Base-by-base conservation (phyloP, 2,113 vertebrate genomes). In the Sapayoa aenigma region DNA sequence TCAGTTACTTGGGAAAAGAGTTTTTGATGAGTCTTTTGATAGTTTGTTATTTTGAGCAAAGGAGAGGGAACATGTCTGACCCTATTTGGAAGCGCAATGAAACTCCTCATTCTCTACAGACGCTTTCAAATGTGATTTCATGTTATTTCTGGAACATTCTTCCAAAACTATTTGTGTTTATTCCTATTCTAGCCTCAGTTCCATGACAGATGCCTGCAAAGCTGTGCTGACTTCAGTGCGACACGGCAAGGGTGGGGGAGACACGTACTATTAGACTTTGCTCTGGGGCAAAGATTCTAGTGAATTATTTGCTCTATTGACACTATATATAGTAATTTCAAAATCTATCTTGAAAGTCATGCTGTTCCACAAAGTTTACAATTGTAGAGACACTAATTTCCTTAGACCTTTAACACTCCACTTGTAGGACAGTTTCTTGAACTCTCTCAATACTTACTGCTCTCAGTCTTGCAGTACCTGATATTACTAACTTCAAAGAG, bases 91-190 rank as follows among this genome's bases (percentile, higher is more conserved):
- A 89, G 42, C 14, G 27, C 41, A 85, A 2, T 31, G 30, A 79
- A 95, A 87, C 76, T 50, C 27, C 12, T 69, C 25, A 53, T 73
- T 78, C 46, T 75, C 62, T 11, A 31, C 14, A 66, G 63, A 18
- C 46, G 80, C 50, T 84, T 89, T 71, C 41, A 80, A 89, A 65
- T 24, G 35, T 55, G 79, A 44, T 27, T 44, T n/a, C 8, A 11
- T 28, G 37, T 76, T 94, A 79, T 87, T 85, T 91, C 77, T 93
- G 53, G 55, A 91, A 84, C 46, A 67, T 66, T 91, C 73, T 94
- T 47, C 33, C 58, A 79, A 46, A 83, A 59, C 47, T 60, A 80
- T 69, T 73, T 87, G 17, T 12, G 20, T 76, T 95, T 91, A 83
- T 90, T 83, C 55, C 42, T 88, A 22, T 91, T 91, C 50, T 71